Conservation (phyloP, 2,113 vertebrate species). For the Upupa epops region DNA sequence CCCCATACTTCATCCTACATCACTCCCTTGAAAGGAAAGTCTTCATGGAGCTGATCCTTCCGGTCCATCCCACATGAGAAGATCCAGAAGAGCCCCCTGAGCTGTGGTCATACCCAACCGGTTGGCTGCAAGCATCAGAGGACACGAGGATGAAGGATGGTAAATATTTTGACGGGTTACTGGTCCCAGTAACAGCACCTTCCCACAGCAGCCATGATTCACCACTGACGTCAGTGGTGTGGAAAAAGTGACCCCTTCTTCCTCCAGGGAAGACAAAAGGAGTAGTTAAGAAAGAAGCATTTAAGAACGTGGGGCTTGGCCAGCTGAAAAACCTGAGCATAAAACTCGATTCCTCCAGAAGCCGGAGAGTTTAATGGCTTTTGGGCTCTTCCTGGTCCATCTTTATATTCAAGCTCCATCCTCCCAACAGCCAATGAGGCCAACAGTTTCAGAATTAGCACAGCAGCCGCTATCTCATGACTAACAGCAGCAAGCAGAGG, state of each 20-base stretch:
- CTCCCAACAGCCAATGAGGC: fast-evolving
- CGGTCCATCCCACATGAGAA: not conserved
- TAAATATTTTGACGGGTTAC: not conserved
- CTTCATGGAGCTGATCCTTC: not conserved
- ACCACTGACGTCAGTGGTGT: not conserved
- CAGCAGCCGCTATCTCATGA: not conserved
- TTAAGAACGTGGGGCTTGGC: not conserved
- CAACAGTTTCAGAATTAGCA: not conserved
- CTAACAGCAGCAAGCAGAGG: not conserved
- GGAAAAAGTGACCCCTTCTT: constrained; percentile 49
- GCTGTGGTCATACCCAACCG: not conserved
- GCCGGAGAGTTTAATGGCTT: not conserved
- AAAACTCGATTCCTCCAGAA: not conserved
- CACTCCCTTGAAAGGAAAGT: not conserved
- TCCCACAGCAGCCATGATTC: not conserved
- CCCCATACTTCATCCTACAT: not conserved
- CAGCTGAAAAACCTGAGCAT: not conserved
- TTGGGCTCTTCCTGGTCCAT: not conserved
- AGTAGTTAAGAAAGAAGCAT: not conserved
- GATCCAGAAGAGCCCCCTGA: not conserved
- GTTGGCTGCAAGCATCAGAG: not conserved
- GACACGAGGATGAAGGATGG: fast-evolving
- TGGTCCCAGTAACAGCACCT: not conserved
- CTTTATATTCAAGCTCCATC: not conserved
- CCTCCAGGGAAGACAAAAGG: constrained; percentile 19